Evolutionary conservation across 2,113 vertebrate species (phyloP).

Genomic region (Limnothrissa miodon): DNA sequence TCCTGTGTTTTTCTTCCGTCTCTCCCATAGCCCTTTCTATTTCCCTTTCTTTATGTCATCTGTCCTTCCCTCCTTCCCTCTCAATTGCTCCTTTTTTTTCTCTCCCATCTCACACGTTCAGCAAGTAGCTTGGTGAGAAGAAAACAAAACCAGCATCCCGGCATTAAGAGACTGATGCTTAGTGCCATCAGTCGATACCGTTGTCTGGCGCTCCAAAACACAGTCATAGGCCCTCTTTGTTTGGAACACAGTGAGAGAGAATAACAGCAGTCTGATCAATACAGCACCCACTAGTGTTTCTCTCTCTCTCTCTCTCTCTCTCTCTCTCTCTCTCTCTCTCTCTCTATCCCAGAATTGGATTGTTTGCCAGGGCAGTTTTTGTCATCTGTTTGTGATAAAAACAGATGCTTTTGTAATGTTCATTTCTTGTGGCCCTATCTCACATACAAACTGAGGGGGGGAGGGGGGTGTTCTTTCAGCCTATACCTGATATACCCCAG

Average conservation of each 20-base stretch:
- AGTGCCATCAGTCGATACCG: slow-evolving; percentile 43
- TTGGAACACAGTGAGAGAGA: slow-evolving; percentile 13
- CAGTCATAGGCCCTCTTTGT: slow-evolving; percentile 30
- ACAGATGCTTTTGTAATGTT: slow-evolving; percentile 5
- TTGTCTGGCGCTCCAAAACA: slow-evolving; percentile 48
- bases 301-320: not conserved
- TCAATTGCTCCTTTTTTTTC: not conserved
- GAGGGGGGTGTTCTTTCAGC: not conserved
- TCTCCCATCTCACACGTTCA: slow-evolving; percentile 17
- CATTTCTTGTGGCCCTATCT: slow-evolving; percentile 5
- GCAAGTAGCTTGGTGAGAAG: not conserved
- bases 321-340: not conserved
- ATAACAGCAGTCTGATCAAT: slow-evolving; percentile 49
- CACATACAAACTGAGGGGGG: not conserved
- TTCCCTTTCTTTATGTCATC: not conserved
- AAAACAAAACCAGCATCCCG: slow-evolving; percentile 30
- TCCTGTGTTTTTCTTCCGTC: not conserved
- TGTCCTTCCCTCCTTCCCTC: not conserved
- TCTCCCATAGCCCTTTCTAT: not conserved
- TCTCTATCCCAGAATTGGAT: not conserved
- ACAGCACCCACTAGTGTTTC: not conserved
- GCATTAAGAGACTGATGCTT: slow-evolving; percentile 22
- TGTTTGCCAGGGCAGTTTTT: slow-evolving; percentile 14
- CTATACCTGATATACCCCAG: too few species aligned
- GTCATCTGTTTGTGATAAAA: slow-evolving; percentile 28